Percentiles rank a stretch among this genome's conserved stretches.
Evolutionary conservation across 2,888 invertebrate genomes (phyloP).

Genomic region (Mythimna vitellina): DNA sequence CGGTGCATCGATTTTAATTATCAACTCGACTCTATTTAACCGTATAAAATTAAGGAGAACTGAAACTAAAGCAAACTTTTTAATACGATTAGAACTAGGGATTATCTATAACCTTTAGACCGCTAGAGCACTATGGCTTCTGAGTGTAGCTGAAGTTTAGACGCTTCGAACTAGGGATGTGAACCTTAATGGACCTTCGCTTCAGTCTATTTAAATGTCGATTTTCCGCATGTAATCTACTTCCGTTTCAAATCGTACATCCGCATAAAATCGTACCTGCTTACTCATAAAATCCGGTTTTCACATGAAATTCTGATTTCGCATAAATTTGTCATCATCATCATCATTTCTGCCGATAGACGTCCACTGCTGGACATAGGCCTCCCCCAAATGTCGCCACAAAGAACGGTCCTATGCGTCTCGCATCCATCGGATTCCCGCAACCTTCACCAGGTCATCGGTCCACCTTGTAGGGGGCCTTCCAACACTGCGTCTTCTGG

Average conservation of each 20-base stretch:
- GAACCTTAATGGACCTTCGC: neutral
- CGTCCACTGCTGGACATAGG: too few relatives aligned
- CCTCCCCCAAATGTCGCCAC: too few relatives aligned
- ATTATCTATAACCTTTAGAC: constrained; percentile 43
- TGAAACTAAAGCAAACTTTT: constrained; percentile 25
- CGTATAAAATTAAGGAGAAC: constrained; percentile 30
- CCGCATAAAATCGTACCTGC: too few relatives aligned
- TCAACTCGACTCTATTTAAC: constrained; percentile 38
- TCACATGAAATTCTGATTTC: too few relatives aligned
- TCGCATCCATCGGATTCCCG: too few relatives aligned
- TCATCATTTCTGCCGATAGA: too few relatives aligned
- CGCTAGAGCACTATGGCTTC: constrained; percentile 13
- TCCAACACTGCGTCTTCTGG: too few relatives aligned
- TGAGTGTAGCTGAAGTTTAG: constrained; percentile 23
- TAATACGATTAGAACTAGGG: constrained; percentile 42
- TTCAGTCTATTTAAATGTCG: neutral
- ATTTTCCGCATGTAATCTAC: neutral
- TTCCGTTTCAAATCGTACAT: neutral
- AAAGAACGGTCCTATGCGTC: too few relatives aligned
- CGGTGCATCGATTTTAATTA: constrained; percentile 33
- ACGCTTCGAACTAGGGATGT: constrained; percentile 8
- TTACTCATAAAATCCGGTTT: too few relatives aligned
- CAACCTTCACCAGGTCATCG: too few relatives aligned
- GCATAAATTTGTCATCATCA: too few relatives aligned
- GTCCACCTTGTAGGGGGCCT: too few relatives aligned